A percentile compares a stretch with the other conserved stretches of the same genome.
These are phyloP conservation scores for Panurus biarmicus DNA, from an alignment of 2,113 vertebrate species.

Conservation along the genomic window DNA sequence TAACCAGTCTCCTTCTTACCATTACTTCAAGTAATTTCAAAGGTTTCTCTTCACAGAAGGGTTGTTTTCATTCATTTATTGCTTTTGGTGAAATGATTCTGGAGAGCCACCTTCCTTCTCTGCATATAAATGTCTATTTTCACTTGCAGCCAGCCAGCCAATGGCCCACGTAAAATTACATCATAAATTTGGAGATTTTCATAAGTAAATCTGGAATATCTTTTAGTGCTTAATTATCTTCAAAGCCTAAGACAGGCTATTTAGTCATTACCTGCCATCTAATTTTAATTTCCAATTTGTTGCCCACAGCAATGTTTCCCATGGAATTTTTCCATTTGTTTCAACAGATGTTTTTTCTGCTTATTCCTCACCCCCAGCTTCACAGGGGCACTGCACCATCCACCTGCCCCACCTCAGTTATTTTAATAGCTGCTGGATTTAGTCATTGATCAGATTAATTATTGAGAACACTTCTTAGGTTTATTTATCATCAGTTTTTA, in stretches of 20 bases:
- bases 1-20: background rate
- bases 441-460: background rate
- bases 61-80: slow-evolving; percentile 6
- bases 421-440: background rate
- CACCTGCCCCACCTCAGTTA: background rate
- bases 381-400: background rate
- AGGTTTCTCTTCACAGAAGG: background rate
- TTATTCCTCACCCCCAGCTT: background rate
- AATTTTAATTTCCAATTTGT: background rate
- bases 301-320: background rate
- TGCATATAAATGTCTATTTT: background rate
- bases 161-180: background rate
- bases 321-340: background rate
- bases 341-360: background rate
- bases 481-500: background rate
- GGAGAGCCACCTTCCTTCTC: background rate
- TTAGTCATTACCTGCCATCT: background rate
- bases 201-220: background rate
- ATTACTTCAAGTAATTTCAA: slow-evolving; percentile 7
- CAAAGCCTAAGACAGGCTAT: background rate
- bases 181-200: background rate
- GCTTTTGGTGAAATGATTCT: background rate
- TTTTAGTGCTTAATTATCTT: background rate
- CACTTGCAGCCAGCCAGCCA: background rate
- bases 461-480: background rate